Conservation (phyloP, 2,888 invertebrate genomes). For the Colostygia pectinataria region DNA sequence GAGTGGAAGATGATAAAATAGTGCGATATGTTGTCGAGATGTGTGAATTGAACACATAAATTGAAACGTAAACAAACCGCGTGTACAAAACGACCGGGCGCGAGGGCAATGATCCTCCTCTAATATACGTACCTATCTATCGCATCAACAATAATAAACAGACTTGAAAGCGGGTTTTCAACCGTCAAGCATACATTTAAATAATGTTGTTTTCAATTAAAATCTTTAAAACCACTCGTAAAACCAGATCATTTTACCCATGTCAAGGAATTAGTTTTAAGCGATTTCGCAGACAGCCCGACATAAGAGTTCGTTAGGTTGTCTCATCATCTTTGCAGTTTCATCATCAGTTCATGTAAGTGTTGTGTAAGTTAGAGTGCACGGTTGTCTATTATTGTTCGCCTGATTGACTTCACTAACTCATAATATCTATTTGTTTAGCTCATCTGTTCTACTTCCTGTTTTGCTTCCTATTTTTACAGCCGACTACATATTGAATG, state of each 20-base stretch:
- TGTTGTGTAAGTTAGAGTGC: slow-evolving; percentile 68
- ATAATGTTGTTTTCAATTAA: slow-evolving; percentile 17
- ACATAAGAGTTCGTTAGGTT: slow-evolving; percentile 61
- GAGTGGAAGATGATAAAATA: slow-evolving; percentile 24
- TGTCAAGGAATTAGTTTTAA: slow-evolving; percentile 3
- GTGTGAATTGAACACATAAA: slow-evolving; percentile 42
- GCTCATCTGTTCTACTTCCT: slow-evolving; percentile 17
- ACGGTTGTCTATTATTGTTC: slow-evolving; percentile 44
- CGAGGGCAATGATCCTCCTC: slow-evolving; percentile 64
- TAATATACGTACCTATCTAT: slow-evolving; percentile 43
- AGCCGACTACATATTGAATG: slow-evolving; percentile 15
- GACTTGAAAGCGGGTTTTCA: slow-evolving; percentile 23
- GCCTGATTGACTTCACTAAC: slow-evolving; percentile 21
- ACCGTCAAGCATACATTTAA: slow-evolving; percentile 19
- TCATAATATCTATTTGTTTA: slow-evolving; percentile 1
- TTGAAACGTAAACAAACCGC: slow-evolving; percentile 62
- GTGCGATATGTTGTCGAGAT: slow-evolving; percentile 28
- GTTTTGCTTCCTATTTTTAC: slow-evolving; percentile 14
- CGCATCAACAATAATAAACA: slow-evolving; percentile 28
- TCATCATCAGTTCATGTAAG: slow-evolving; percentile 72
- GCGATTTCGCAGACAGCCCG: slow-evolving; percentile 37
- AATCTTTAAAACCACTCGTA: slow-evolving; percentile 7
- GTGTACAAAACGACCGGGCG: slow-evolving; percentile 62
- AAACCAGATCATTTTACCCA: not conserved
- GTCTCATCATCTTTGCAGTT: slow-evolving; percentile 61